Conservation (phyloP, 1,140 invertebrate genomes). For the Platorchestia sp. region DNA sequence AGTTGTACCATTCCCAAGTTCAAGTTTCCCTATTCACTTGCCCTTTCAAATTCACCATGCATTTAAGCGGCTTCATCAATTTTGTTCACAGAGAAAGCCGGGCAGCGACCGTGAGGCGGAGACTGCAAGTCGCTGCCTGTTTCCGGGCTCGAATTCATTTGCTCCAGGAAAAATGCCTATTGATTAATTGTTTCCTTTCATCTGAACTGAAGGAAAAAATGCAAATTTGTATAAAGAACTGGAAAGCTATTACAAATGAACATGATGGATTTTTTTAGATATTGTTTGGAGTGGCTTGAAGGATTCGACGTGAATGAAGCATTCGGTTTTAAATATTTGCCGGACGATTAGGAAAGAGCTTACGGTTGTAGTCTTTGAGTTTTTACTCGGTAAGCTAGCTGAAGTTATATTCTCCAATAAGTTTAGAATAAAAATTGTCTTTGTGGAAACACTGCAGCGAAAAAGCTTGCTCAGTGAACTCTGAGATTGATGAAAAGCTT, state of each 20-base stretch:
- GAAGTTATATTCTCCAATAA: neutral
- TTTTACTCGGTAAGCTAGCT: neutral
- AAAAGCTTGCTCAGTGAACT: neutral
- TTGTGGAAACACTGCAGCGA: neutral
- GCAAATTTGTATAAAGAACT: neutral
- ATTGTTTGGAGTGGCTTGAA: neutral
- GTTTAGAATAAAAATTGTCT: neutral
- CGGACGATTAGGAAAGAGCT: neutral
- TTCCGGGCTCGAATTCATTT: neutral
- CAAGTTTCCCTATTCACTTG: neutral
- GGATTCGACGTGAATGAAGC: neutral
- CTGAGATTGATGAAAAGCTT: neutral
- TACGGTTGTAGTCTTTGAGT: neutral
- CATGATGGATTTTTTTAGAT: neutral
- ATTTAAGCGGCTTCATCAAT: neutral
- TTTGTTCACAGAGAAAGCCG: neutral
- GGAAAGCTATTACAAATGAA: neutral
- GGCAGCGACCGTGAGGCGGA: neutral
- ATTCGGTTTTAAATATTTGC: neutral
- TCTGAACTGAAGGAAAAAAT: neutral
- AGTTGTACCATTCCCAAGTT: neutral
- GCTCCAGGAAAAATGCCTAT: neutral
- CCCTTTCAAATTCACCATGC: neutral
- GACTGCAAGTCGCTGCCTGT: neutral
- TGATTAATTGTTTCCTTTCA: neutral